Conservation (phyloP, 92 coral and sea anemone genomes). For the Zoanthus gigantus region DNA sequence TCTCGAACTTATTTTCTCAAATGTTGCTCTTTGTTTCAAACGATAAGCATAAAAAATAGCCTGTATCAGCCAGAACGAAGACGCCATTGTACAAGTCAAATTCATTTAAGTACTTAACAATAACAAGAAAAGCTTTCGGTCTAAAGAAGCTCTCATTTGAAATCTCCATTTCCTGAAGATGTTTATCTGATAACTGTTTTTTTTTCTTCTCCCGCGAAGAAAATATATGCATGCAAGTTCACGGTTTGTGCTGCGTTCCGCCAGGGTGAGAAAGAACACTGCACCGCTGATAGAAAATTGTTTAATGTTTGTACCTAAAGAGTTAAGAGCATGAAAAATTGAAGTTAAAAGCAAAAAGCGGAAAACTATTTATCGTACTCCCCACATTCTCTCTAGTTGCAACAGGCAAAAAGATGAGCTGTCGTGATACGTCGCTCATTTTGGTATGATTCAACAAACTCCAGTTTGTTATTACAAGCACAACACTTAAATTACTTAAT, state of each 20-base stretch:
- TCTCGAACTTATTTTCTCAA: too few relatives aligned
- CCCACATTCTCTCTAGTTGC: neutral
- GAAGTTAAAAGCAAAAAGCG: neutral
- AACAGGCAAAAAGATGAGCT: neutral
- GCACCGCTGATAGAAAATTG: too few relatives aligned
- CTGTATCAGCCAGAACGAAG: too few relatives aligned
- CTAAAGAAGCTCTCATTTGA: neutral
- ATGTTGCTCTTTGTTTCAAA: too few relatives aligned
- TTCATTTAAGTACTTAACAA: neutral
- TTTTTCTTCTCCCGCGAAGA: neutral
- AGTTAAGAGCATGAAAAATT: too few relatives aligned
- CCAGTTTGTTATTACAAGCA: too few relatives aligned
- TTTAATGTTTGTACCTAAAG: too few relatives aligned
- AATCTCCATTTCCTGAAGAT: conserved; percentile 12
- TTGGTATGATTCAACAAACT: too few relatives aligned
- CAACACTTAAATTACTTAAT: too few relatives aligned
- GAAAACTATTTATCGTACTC: neutral
- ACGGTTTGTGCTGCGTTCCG: neutral
- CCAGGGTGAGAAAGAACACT: too few relatives aligned
- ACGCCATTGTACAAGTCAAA: neutral
- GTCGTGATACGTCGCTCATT: too few relatives aligned
- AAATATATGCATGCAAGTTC: neutral
- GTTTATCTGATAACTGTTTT: neutral
- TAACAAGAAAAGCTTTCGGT: neutral
- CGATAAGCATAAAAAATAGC: too few relatives aligned